Conservation (phyloP, 1,140 invertebrate species). For the Vanessa atalanta region DNA sequence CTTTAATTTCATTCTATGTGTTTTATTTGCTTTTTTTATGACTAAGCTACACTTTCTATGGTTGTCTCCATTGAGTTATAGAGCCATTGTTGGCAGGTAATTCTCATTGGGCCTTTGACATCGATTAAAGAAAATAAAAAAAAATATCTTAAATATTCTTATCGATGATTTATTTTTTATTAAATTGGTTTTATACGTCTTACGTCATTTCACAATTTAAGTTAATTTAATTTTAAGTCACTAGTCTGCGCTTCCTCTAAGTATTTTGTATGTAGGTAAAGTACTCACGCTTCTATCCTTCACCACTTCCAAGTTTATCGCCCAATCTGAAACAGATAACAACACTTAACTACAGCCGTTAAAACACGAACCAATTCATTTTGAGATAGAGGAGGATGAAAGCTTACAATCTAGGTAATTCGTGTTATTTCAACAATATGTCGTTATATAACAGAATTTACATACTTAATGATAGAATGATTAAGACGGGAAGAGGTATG, state of each 20-base stretch:
- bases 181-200: too few relatives aligned
- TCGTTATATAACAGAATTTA: background rate
- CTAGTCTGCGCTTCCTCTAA: conserved; percentile 15
- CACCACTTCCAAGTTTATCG: conserved; percentile 42
- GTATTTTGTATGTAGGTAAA: conserved; percentile 43
- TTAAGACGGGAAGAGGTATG: too few relatives aligned
- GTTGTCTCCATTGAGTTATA: too few relatives aligned
- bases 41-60: too few relatives aligned
- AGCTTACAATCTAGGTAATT: background rate
- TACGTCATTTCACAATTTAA: too few relatives aligned
- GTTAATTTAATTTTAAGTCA: background rate
- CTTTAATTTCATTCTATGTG: too few relatives aligned
- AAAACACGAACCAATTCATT: conserved; percentile 25
- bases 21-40: too few relatives aligned
- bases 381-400: background rate
- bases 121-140: too few relatives aligned
- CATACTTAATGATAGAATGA: background rate
- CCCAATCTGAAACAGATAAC: conserved; percentile 67
- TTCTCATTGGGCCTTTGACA: too few relatives aligned
- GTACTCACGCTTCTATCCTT: conserved; percentile 54
- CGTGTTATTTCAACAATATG: background rate
- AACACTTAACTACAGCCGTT: conserved; percentile 55
- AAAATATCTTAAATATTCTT: too few relatives aligned
- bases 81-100: too few relatives aligned
- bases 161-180: too few relatives aligned